Evolutionary conservation across 2,113 vertebrate species (phyloP).

Genomic region (Dasyprocta punctata): DNA sequence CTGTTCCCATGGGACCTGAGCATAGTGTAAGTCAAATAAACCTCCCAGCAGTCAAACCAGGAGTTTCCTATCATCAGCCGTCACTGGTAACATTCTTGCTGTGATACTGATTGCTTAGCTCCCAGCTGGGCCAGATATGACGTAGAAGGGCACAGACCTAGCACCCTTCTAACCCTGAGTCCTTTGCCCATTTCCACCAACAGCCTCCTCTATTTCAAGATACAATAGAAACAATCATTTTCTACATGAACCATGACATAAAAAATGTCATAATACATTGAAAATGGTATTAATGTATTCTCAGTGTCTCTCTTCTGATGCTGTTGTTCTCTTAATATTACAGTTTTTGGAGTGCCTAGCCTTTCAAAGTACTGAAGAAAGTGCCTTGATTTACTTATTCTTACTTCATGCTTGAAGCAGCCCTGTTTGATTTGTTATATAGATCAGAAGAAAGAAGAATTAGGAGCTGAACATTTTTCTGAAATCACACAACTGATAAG

Average conservation of each 20-base stretch:
- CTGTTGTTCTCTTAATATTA: rapidly evolving
- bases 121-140: rapidly evolving
- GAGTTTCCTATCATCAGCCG: rapidly evolving
- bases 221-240: neutral
- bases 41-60: neutral
- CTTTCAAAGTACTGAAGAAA: neutral
- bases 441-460: neutral
- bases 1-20: neutral
- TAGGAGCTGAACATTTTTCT: neutral
- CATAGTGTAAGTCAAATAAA: neutral
- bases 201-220: rapidly evolving
- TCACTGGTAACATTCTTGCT: too few relatives aligned
- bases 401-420: neutral
- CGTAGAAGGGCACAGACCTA: neutral
- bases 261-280: neutral
- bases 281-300: neutral
- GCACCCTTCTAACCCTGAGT: rapidly evolving
- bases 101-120: too few relatives aligned
- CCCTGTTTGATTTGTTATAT: neutral
- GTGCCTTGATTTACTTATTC: neutral
- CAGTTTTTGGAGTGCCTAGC: neutral
- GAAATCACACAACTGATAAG: neutral
- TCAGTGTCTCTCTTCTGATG: neutral
- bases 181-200: neutral
- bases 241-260: rapidly evolving